Evolutionary conservation across 2,797 vertebrate species (phyloP), one percentile per base, ranked within the genome.

Genomic region (Acrossocheilus fasciatus): DNA sequence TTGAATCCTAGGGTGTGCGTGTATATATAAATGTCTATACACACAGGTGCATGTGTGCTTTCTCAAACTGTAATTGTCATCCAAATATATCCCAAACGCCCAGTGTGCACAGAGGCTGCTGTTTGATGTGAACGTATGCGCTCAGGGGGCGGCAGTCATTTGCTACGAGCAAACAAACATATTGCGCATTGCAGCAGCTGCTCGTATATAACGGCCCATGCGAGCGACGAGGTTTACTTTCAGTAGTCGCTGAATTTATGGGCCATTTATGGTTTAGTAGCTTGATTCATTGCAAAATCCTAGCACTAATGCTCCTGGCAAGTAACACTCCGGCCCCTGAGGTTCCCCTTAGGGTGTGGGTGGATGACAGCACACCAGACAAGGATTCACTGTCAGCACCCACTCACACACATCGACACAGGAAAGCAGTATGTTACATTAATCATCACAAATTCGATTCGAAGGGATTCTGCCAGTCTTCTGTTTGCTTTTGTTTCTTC

Each of bases 341-440:
- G 84, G 76, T 57, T 83, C 45, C 84, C 80, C 69, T 78, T 14
- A 57, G 75, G 84, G 59, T 70, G 81, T 86, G 81, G 81, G 84
- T 1, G 75, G 80, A 86, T 73, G 43, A 85, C 64, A 75, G 69
- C 23, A 77, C 39, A 45, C 68, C 84, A 88, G 87, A 88, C 72
- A 43, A 81, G 82, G 81, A 87, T 86, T 86, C 87, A 88, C 87
- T 83, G 36, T 82, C 23, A 17, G 85, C 78, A 62, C 83, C 72
- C 43, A 86, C 88, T 81, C 70, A 82, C 50, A 84, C 70, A 81
- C 45, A 82, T 20, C 68, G 50, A 83, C 86, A 79, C 52, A n/a
- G 74, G 69, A 83, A 74, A 83, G 30, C 59, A 64, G 66, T 57
- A 30, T 64, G 15, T 52, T 54, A 50, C 79, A 81, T 66, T 79